Conservation (phyloP, 2,888 invertebrate species). For the Chrysodeixis includens region DNA sequence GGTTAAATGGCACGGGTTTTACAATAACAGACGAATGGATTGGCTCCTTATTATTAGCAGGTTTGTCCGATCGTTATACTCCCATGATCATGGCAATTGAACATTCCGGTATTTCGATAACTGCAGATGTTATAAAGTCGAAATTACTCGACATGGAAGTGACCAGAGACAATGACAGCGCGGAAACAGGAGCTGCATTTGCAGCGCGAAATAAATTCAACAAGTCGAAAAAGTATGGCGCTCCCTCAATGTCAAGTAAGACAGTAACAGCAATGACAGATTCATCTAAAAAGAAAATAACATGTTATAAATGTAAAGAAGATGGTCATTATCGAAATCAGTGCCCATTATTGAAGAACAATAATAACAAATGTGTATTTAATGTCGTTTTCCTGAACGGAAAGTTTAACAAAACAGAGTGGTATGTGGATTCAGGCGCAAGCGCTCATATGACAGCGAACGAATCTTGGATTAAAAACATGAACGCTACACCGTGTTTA, state of each 20-base stretch:
- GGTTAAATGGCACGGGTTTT: conserved; percentile 23
- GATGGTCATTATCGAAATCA: not conserved
- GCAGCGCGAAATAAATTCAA: not conserved
- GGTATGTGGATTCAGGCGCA: conserved; percentile 6
- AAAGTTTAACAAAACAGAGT: not conserved
- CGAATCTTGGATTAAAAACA: not conserved
- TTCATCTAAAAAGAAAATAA: too few relatives aligned
- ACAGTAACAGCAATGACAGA: not conserved
- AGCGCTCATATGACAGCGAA: conserved; percentile 6
- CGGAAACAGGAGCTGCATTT: not conserved
- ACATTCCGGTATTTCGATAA: conserved; percentile 19
- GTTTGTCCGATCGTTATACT: conserved; percentile 10
- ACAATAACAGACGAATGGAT: conserved; percentile 30
- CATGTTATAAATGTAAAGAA: not conserved
- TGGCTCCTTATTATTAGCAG: conserved; percentile 14
- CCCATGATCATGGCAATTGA: conserved; percentile 20
- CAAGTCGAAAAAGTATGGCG: not conserved
- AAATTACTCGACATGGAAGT: conserved; percentile 10
- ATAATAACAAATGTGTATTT: not conserved
- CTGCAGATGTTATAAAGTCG: conserved; percentile 11
- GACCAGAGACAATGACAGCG: not conserved
- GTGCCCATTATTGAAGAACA: not conserved
- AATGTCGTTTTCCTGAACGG: not conserved
- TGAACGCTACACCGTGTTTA: not conserved
- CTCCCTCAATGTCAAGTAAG: not conserved